A percentile compares a stretch with the other conserved stretches of the same genome.
These are phyloP conservation scores for Schlechtendalia chinensis DNA, from an alignment of 1,140 invertebrate genomes.

Conservation along the genomic window DNA sequence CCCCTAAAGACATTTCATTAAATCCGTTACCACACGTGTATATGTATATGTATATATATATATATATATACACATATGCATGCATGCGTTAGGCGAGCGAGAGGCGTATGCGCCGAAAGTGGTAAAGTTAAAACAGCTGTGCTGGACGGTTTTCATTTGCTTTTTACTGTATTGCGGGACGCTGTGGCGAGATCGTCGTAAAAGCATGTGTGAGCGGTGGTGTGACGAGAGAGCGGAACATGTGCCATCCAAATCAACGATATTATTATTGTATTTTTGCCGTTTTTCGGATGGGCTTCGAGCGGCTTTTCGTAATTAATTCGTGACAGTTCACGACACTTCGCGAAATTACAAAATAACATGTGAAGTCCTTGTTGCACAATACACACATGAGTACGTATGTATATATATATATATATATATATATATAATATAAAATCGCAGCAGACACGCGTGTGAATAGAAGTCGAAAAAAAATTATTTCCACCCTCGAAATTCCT, in stretches of 20 bases:
- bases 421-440: too few relatives aligned
- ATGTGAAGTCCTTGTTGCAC: background rate
- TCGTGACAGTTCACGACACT: background rate
- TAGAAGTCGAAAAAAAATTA: background rate
- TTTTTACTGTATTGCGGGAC: constrained; percentile 16
- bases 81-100: background rate
- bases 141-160: constrained; percentile 6
- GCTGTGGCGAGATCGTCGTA: background rate
- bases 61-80: too few relatives aligned
- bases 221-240: background rate
- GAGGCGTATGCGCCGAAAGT: background rate
- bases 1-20: constrained; percentile 34
- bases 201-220: background rate
- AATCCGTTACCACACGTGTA: constrained; percentile 1
- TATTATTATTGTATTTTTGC: background rate
- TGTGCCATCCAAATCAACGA: background rate
- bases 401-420: too few relatives aligned
- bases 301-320: background rate
- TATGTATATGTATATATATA: background rate
- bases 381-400: too few relatives aligned
- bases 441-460: too few relatives aligned
- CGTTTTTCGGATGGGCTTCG: background rate
- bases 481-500: background rate
- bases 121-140: constrained; percentile 16
- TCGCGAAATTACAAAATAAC: background rate